Base-by-base conservation (phyloP, 2,888 invertebrate species). In the Himalopsyche japonica region DNA sequence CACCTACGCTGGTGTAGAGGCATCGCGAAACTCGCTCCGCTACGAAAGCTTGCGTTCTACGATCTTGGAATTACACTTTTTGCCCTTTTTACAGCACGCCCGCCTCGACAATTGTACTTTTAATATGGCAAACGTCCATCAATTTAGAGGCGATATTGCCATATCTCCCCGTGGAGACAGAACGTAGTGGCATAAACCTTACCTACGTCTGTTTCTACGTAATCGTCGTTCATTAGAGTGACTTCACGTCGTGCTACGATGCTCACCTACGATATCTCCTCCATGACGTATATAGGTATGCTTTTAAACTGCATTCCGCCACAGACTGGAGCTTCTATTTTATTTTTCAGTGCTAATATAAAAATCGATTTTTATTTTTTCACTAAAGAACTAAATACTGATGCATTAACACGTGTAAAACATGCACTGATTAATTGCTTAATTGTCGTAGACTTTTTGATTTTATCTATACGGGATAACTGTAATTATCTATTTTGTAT, bases 71-170 rank as follows among this genome's bases (percentile, higher is more conserved):
- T 83, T 80, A 83, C 79, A 76, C 83, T 83, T 76, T 76, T 80
- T 77, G 43, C 76, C 37, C 80, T 83, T 83, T 83, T 83, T 80
- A 27, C 82, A 78, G 64, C 78, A 24, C 48, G 64, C 82, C 82
- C 43, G 34, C 79, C 83, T 76, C 83, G 32, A 79, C 83, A 80
- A 27, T 80, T 80, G 80, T 80, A 80, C 76, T 80, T 83, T 83
- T 83, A 83, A 83, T 83, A 83, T 83, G 80, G 80, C 80, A 76
- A 70, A 70, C 80, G 83, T 83, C 83, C 83, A 80, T 83, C 83
- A 83, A 83, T 83, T 80, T 80, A 80, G 83, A 80, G 80, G 34
- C 80, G 83, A 80, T 83, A 83, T 83, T 83, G 83, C 80, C 83
- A 76, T 76, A 76, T 80, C 83, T 76, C 83, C 34, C 80, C 20